Conservation (phyloP, 2,113 vertebrate genomes). For the Tragulus kanchil region DNA sequence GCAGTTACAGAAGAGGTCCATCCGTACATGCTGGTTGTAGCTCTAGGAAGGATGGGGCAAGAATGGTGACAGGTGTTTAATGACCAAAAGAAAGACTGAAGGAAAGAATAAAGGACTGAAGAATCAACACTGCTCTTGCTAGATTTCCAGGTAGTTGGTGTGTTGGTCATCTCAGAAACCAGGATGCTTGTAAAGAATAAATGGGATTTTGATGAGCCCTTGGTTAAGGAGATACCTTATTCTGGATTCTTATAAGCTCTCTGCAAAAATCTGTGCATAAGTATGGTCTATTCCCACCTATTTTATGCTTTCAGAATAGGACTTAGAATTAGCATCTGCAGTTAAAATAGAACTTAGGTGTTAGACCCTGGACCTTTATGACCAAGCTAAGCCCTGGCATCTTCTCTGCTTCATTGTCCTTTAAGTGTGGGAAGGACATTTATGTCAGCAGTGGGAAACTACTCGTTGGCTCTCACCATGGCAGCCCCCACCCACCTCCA, state of each 20-base stretch:
- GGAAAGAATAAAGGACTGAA: not conserved
- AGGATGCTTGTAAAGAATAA: not conserved
- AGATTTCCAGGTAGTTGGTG: not conserved
- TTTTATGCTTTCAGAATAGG: not conserved
- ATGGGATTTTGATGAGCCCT: too few species aligned
- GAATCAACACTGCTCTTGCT: not conserved
- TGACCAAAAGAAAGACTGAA: not conserved
- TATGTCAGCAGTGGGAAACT: not conserved
- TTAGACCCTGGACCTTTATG: not conserved
- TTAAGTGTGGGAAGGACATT: not conserved
- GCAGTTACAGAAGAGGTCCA: not conserved
- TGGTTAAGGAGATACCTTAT: not conserved
- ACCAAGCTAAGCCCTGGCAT: not conserved
- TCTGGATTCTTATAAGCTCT: not conserved
- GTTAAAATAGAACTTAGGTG: not conserved
- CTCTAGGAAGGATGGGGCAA: not conserved
- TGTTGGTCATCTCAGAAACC: not conserved
- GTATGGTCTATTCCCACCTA: not conserved
- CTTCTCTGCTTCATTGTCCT: not conserved
- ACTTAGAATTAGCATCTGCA: not conserved
- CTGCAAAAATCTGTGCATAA: not conserved
- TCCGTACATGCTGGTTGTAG: not conserved
- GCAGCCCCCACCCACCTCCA: accelerated
- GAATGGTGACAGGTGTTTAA: too few species aligned
- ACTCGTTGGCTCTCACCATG: not conserved